phyloP scores from a whole-genome alignment of 2,797 vertebrate genomes.

The Ara ararauna region DNA sequence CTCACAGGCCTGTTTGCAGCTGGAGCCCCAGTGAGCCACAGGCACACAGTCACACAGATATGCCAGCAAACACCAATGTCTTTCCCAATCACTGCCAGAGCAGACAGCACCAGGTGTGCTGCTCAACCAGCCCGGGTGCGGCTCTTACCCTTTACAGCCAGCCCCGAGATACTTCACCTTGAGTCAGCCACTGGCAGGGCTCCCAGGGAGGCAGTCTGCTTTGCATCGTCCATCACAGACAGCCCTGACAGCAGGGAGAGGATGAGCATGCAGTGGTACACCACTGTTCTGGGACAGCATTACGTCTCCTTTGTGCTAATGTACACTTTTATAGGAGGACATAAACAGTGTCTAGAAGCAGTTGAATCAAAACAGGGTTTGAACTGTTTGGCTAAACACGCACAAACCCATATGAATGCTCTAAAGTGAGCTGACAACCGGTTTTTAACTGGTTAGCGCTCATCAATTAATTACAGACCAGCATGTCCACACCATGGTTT shows the following conservation, averaged over 20 bases:
- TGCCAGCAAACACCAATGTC: not conserved
- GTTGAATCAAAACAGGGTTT: not conserved
- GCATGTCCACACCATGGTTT: not conserved
- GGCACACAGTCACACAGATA: not conserved
- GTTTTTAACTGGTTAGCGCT: constrained; percentile 30
- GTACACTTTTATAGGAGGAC: not conserved
- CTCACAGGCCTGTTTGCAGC: not conserved
- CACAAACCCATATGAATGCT: not conserved
- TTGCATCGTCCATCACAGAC: not conserved
- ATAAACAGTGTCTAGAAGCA: not conserved
- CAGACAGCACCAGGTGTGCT: constrained; percentile 24
- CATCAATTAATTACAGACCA: constrained; percentile 47
- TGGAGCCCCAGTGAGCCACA: not conserved
- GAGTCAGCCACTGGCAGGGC: constrained; percentile 33
- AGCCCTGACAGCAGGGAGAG: not conserved
- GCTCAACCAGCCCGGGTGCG: not conserved
- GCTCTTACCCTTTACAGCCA: not conserved
- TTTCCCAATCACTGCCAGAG: not conserved
- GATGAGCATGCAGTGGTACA: not conserved
- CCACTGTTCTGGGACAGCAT: not conserved
- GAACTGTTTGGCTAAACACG: not conserved
- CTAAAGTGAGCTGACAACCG: not conserved
- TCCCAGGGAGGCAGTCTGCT: constrained; percentile 5
- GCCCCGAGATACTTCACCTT: not conserved
- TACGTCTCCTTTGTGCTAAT: not conserved